Conservation (phyloP, 2,888 invertebrate species). For the Willowsia nigromaculata region DNA sequence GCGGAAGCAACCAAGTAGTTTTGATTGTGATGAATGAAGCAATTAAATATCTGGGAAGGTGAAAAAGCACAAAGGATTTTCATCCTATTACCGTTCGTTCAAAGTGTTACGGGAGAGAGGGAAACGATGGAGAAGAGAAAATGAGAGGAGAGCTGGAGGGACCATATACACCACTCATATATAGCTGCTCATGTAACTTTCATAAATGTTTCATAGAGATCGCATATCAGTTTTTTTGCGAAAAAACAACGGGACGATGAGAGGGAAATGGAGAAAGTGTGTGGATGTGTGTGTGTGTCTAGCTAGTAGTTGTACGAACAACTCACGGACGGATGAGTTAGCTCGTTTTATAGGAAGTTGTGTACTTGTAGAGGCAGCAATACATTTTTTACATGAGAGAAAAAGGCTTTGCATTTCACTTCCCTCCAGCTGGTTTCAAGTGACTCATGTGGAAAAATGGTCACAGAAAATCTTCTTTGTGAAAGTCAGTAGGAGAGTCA, state of each 20-base stretch:
- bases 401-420: constrained; percentile 37
- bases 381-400: background rate
- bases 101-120: constrained; percentile 40
- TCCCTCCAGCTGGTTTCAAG: constrained; percentile 59
- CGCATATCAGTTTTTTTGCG: constrained; percentile 29
- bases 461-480: constrained; percentile 53
- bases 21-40: constrained; percentile 72
- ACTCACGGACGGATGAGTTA: constrained; percentile 48
- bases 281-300: background rate
- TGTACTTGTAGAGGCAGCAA: background rate
- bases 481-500: constrained; percentile 25
- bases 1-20: constrained; percentile 62
- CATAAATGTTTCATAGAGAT: constrained; percentile 31
- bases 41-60: constrained; percentile 71
- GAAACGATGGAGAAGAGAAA: constrained; percentile 8
- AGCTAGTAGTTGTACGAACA: constrained; percentile 17
- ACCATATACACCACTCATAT: background rate
- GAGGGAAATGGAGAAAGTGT: background rate
- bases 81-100: constrained; percentile 59
- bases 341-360: background rate
- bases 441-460: constrained; percentile 67
- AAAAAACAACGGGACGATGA: constrained; percentile 3
- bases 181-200: background rate
- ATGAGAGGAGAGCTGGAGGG: background rate
- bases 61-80: constrained; percentile 71